Evolutionary conservation across 2,113 vertebrate genomes (phyloP).

Genomic region (Acanthisitta chloris): DNA sequence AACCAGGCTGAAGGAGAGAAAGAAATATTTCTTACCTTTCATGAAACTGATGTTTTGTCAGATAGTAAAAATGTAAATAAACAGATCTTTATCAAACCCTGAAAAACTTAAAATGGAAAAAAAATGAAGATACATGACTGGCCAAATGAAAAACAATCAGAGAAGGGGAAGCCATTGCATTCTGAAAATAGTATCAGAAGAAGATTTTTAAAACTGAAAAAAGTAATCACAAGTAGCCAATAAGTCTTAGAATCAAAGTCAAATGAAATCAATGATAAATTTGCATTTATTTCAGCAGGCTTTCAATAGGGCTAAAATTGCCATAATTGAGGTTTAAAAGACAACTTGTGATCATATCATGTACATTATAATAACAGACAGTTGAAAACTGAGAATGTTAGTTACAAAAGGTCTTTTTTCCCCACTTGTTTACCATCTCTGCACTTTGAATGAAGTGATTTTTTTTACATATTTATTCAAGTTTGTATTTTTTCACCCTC

Average conservation of each 20-base stretch:
- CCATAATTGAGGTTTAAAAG: conserved; percentile 34
- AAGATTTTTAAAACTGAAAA: background rate
- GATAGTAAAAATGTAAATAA: background rate
- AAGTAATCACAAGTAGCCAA: background rate
- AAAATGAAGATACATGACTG: background rate
- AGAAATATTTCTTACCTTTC: background rate
- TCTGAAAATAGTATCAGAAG: background rate
- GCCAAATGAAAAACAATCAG: background rate
- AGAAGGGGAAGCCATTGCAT: background rate
- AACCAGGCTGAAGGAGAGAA: background rate
- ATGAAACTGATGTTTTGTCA: background rate
- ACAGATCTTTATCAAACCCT: background rate
- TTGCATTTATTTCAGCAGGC: background rate
- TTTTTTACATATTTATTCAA: background rate
- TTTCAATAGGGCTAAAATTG: background rate
- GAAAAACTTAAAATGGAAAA: background rate
- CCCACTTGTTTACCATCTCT: background rate
- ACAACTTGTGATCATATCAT: background rate
- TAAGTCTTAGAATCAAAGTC: background rate
- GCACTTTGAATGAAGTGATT: background rate
- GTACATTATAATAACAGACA: background rate
- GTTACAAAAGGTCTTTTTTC: background rate
- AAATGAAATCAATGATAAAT: background rate
- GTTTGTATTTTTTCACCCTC: background rate
- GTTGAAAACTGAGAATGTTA: background rate